A percentile compares a stretch with the other conserved stretches of the same genome.
phyloP scores from a whole-genome alignment of 2,113 vertebrate genomes.

The Sinocyclocheilus anophthalmus region DNA sequence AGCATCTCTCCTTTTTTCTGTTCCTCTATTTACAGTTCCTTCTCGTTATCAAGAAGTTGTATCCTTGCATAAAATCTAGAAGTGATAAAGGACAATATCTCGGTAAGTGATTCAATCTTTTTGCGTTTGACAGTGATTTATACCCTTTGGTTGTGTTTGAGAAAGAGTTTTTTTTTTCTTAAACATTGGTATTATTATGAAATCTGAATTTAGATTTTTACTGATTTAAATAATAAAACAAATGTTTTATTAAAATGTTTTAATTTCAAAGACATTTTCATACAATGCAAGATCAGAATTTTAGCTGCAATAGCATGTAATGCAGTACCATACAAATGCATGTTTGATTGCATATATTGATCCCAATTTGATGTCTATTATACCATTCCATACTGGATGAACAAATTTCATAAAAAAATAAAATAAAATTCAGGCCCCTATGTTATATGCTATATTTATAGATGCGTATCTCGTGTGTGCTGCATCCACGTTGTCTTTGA shows the following conservation, averaged over 20 bases:
- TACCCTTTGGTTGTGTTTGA: conserved; percentile 34
- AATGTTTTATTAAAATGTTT: conserved; percentile 23
- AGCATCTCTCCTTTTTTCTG: conserved; percentile 58
- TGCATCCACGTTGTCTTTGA: not conserved
- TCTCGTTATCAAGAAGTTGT: conserved; percentile 66
- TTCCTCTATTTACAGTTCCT: conserved; percentile 65
- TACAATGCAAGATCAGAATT: not conserved
- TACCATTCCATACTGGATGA: not conserved
- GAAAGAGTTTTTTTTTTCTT: not conserved
- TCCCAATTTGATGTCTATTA: not conserved
- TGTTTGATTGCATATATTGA: conserved; percentile 15
- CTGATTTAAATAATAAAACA: conserved; percentile 9
- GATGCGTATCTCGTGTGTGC: not conserved
- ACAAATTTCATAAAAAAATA: not conserved
- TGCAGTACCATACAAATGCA: not conserved
- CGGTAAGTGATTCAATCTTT: conserved; percentile 75
- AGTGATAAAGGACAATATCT: conserved; percentile 68
- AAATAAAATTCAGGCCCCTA: not conserved
- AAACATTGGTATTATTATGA: conserved; percentile 39
- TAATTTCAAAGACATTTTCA: not conserved
- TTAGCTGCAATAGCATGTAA: not conserved
- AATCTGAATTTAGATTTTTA: conserved; percentile 35
- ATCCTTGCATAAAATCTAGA: conserved; percentile 65
- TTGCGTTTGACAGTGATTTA: conserved; percentile 49
- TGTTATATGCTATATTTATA: not conserved